Evolutionary conservation across 2,888 invertebrate species (phyloP), one percentile per base, ranked within the genome.

Genomic region (Proisotoma minuta): DNA sequence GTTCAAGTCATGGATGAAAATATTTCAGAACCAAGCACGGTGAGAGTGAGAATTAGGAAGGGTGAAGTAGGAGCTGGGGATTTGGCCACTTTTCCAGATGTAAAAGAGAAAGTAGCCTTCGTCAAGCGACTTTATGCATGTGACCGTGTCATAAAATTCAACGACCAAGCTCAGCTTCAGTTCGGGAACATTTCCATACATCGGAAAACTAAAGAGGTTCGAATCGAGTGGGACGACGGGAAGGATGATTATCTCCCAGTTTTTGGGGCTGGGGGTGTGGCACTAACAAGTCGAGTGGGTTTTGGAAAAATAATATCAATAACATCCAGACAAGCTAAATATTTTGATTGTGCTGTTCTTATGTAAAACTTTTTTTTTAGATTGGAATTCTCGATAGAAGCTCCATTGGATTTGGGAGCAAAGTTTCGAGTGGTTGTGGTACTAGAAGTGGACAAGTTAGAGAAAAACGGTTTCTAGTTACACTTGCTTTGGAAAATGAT

Each of bases 331-430:
- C n/a, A n/a, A n/a, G n/a, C n/a, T n/a, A n/a, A n/a, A 23, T 23
- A 34, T 49, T 20, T 5, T 49, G n/a, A 29, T 34, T 50, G 3
- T 58, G 3, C 48, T 15, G n/a, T 15, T 3, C 26, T 54, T 15
- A 5, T 18, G 12, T 20, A 27, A 52, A 52, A 20, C 28, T 52
- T 28, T 48, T 34, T 40, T n/a, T 43, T 2, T 27, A 65, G 61
- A 29, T 63, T 5, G 60, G 62, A n/a, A 60, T 66, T 3, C 20
- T 66, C 28, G 63, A 66, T 40, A 39, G 66, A 18, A 48, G 57
- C 47, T 40, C 47, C 20, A 39, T 63, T 18, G 43, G 27, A 22
- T 28, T 22, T 8, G 66, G 63, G 5, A 56, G 59, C 2, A 63
- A 49, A 43, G 66, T 66, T 12, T 24, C 20, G 3, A 26, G 23